A percentile compares a stretch with the other conserved stretches of the same genome.
Conservation (phyloP, 2,888 invertebrate genomes). For the Tipula unca region DNA sequence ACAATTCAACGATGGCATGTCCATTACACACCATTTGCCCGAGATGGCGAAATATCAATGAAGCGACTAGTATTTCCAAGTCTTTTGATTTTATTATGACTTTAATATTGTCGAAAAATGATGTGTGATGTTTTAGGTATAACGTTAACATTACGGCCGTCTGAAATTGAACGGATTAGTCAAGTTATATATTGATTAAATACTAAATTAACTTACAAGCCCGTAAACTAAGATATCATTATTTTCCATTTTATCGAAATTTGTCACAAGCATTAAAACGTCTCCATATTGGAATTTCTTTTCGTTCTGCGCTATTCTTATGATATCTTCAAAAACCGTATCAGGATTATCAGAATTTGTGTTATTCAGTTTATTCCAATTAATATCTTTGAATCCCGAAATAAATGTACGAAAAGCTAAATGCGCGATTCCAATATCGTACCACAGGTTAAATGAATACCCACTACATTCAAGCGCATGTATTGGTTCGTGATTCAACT, state of each 20-base stretch:
- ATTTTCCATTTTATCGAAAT: conserved; percentile 58
- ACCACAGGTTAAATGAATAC: conserved; percentile 52
- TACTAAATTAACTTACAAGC: conserved; percentile 46
- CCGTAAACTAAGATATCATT: conserved; percentile 62
- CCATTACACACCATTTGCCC: conserved; percentile 72
- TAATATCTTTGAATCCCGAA: conserved; percentile 23
- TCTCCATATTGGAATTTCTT: conserved; percentile 49
- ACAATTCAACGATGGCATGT: conserved; percentile 49
- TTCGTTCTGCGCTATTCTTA: conserved; percentile 14
- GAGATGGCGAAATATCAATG: conserved; percentile 62
- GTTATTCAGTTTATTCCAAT: conserved; percentile 4
- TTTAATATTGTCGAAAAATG: conserved; percentile 49
- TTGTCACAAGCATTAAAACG: conserved; percentile 63
- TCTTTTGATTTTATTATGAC: conserved; percentile 35
- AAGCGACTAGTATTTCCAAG: conserved; percentile 50
- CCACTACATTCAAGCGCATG: conserved; percentile 69
- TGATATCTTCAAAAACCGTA: conserved; percentile 18
- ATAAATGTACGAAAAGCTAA: conserved; percentile 64
- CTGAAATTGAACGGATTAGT: conserved; percentile 38
- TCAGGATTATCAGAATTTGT: not conserved
- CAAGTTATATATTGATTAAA: not conserved
- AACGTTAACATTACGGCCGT: conserved; percentile 56
- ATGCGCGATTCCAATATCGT: conserved; percentile 68
- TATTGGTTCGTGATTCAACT: conserved; percentile 45
- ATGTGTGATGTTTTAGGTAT: conserved; percentile 56